Percentiles rank a stretch among this genome's conserved stretches.
Conservation (phyloP, 2,113 vertebrate species). For the Limanda limanda region DNA sequence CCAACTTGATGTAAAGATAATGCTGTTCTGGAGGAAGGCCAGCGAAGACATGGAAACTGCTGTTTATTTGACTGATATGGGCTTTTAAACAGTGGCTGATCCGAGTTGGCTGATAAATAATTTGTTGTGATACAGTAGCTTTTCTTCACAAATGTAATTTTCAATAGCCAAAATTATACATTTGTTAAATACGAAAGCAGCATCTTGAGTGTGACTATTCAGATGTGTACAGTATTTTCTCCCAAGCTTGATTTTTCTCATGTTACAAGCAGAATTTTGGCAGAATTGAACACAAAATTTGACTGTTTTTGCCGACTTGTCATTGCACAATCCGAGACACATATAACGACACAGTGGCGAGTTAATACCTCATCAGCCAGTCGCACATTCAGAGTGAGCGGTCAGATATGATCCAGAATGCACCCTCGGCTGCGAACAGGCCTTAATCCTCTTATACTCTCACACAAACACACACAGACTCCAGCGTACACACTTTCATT, state of each 20-base stretch:
- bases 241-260: neutral
- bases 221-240: no score
- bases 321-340: constrained; percentile 19
- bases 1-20: constrained; percentile 48
- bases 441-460: constrained; percentile 70
- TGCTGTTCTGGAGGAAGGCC: constrained; percentile 46
- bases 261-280: no score
- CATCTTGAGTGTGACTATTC: neutral
- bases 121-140: neutral
- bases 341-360: constrained; percentile 34
- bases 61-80: constrained; percentile 10
- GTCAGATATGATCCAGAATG: constrained; percentile 42
- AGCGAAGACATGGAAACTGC: constrained; percentile 44
- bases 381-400: constrained; percentile 32
- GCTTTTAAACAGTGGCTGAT: constrained; percentile 11
- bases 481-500: constrained; percentile 52
- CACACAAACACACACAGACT: constrained; percentile 48
- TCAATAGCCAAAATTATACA: neutral
- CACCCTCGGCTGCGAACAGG: constrained; percentile 58
- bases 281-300: neutral
- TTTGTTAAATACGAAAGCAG: neutral
- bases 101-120: constrained; percentile 13
- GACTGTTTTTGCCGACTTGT: constrained; percentile 1
- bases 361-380: constrained; percentile 64
- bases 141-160: constrained; percentile 23